Evolutionary conservation across 2,888 invertebrate genomes (phyloP).

Genomic region (Drosophila incognita): DNA sequence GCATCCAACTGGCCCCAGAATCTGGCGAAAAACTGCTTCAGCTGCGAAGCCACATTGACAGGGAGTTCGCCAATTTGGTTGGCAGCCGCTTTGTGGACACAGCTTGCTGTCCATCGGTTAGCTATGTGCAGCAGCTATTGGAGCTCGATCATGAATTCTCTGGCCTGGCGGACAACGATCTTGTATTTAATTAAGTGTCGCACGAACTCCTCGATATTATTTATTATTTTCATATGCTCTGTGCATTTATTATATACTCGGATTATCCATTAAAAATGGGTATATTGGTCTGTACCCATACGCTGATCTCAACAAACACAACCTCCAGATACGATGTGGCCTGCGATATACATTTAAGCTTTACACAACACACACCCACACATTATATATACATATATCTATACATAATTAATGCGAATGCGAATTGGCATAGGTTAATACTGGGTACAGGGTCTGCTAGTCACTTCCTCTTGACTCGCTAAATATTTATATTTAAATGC

Average conservation of each 20-base stretch:
- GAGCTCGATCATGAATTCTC: conserved; percentile 10
- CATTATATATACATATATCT: neutral
- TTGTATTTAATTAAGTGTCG: conserved; percentile 2
- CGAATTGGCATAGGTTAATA: neutral
- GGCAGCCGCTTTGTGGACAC: conserved; percentile 5
- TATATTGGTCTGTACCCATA: neutral
- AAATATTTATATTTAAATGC: neutral
- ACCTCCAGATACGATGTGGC: neutral
- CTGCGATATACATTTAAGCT: neutral
- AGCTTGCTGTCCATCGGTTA: conserved; percentile 9
- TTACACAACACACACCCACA: neutral
- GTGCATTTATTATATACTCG: neutral
- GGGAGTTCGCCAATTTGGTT: conserved; percentile 30
- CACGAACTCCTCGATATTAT: neutral
- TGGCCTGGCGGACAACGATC: conserved; percentile 27
- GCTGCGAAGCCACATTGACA: conserved; percentile 81
- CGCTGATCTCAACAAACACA: neutral
- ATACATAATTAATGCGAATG: neutral
- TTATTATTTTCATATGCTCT: neutral
- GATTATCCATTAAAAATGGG: neutral
- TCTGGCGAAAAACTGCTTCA: conserved; percentile 19
- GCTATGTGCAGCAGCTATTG: conserved; percentile 12
- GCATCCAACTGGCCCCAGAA: conserved; percentile 18
- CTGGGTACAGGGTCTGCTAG: neutral
- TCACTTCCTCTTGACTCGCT: too few relatives aligned